These are phyloP conservation scores for Argyrosomus japonicus DNA, from an alignment of 2,113 vertebrate species.

Conservation along the genomic window DNA sequence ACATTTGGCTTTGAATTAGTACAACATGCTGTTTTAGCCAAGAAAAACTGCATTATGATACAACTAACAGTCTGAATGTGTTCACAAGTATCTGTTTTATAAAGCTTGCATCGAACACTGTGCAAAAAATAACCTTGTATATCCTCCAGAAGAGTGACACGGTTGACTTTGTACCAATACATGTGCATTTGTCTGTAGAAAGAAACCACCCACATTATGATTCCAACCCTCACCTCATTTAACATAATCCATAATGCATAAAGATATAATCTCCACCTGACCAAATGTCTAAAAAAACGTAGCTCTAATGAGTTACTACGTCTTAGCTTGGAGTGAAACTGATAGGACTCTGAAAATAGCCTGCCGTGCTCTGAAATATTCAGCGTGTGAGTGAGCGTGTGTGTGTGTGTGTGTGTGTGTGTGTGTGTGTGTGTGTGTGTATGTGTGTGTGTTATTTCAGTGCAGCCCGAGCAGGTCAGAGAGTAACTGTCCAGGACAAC, in stretches of 20 bases:
- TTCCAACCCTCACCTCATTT: constrained; percentile 63
- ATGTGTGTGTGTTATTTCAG: constrained; percentile 42
- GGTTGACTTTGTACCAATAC: constrained; percentile 17
- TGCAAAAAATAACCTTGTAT: not conserved
- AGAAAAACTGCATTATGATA: constrained; percentile 3
- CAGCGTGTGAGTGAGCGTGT: constrained; percentile 54
- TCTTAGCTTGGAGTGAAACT: constrained; percentile 71
- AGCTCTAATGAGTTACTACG: constrained; percentile 63
- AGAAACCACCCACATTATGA: constrained; percentile 47
- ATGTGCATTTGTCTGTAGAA: constrained; percentile 12
- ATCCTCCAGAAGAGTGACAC: not conserved
- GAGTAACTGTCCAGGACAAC: constrained; percentile 55
- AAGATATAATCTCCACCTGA: constrained; percentile 66
- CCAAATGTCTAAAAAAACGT: constrained; percentile 41
- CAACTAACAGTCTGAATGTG: not conserved
- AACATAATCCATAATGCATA: constrained; percentile 74
- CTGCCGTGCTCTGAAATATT: constrained; percentile 78
- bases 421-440: not conserved
- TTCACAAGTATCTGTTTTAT: not conserved
- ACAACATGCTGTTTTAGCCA: not conserved
- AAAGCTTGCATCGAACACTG: not conserved
- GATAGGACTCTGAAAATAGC: constrained; percentile 80
- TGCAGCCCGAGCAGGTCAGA: constrained; percentile 53
- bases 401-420: constrained; percentile 43
- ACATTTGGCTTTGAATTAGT: not conserved